Evolutionary conservation across 1,140 invertebrate species (phyloP), one percentile per base, ranked within the genome.

Genomic region (Drosophila sproati): DNA sequence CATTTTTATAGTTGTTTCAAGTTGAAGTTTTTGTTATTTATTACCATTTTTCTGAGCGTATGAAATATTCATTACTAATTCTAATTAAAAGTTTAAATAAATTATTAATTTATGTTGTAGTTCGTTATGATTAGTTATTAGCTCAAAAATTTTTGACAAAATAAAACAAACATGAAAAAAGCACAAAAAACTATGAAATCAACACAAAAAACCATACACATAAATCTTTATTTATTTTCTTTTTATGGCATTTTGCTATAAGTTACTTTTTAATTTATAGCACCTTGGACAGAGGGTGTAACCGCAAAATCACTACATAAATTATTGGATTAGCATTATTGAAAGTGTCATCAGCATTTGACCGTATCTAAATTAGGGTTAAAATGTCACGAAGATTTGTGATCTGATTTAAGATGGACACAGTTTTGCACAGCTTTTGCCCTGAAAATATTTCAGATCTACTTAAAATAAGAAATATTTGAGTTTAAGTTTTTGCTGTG

Each of bases 11-110:
- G 55, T 73, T 86, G 82, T 86, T 87, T 82, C 79, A 85, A 90
- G 87, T 90, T 91, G 64, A 87, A 90, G 82, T 89, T 87, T 91
- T 87, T 85, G 82, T 90, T 90, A 90, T 90, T 90, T 87, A 89
- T 91, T 91, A 85, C 57, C 71, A 73, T 32, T 71, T 72, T 72
- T 80, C 73, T 61, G 52, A 68, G 45, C 61, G 63, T 69, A 80
- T 80, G 64, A 77, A 76, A 70, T 78, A 67, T 89, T 89, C 72
- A 81, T 82, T 77, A 86, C 91, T 91, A 91, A 73, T 78, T 76
- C 55, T 78, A 82, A 80, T 82, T 83, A 86, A 78, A 78, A 64
- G 72, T 89, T 80, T 91, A 83, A 88, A 81, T 91, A 87, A 91
- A 88, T 91, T 91, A 91, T 91, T 91, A 82, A 89, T 80, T 91